Evolutionary conservation across 1,140 invertebrate species (phyloP), one percentile per base, ranked within the genome.

Genomic region (Aradophagus sp.): DNA sequence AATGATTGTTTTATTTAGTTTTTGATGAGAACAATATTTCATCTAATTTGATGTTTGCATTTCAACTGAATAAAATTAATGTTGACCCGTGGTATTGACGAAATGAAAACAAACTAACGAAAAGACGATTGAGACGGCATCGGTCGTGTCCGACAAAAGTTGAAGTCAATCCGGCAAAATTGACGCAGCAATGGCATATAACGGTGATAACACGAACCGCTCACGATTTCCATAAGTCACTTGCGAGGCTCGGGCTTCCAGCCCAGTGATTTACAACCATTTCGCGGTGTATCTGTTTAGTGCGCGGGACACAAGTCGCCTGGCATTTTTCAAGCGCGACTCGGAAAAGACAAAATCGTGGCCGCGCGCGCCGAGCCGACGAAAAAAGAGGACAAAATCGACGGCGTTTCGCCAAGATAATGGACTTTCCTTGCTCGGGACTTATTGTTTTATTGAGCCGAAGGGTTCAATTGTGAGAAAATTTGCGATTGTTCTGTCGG

Each of bases 151-250:
- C 10, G 52, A 41, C 16, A 29, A 16, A n/a, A 44, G 47, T 67
- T n/a, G n/a, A 74, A 74, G 67, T 68, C 58, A 71, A n/a, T 39
- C n/a, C 36, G 41, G 38, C 48, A 23, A 29, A 55, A 55, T 73
- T 56, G 56, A 68, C 59, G 65, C 63, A 55, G 71, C 59, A 74
- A 66, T 68, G 61, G 65, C 71, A 63, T 32, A 68, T 76, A 76
- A 78, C 74, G 76, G 74, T 73, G 53, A 74, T 74, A 73, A 65
- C 65, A 73, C 73, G 63, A 74, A 70, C 68, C 71, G 68, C 71
- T 79, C 77, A 79, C 77, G 77, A 77, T 76, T 79, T 79, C 76
- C 76, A 77, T 79, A 77, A 79, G 76, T 79, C 76, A 79, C 75
- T 67, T 26, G 65, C 59, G 56, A 76, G 69, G 73, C 67, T 58